Percentiles rank a stretch among this genome's conserved stretches.
These are phyloP conservation scores for Cyclophora punctaria DNA, from an alignment of 2,888 invertebrate species.

Conservation along the genomic window DNA sequence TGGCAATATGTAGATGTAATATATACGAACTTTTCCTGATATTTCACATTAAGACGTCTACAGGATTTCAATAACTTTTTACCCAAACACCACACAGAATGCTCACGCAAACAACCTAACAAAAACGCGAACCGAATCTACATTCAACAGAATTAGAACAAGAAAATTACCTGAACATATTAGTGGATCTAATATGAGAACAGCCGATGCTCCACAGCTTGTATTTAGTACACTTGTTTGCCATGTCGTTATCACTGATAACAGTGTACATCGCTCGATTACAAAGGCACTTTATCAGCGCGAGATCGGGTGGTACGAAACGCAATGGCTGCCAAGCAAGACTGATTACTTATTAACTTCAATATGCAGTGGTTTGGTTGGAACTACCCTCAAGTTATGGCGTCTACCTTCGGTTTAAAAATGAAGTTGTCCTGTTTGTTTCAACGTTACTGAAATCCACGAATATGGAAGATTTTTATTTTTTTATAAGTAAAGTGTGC, in stretches of 20 bases:
- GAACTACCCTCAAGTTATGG: no score
- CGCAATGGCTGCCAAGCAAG: no score
- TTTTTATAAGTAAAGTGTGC: no score
- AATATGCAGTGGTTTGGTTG: no score
- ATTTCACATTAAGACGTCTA: no score
- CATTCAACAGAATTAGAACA: background rate
- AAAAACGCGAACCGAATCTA: conserved; percentile 1
- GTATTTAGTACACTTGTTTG: conserved; percentile 54
- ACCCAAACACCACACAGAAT: background rate
- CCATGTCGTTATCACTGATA: conserved; percentile 63
- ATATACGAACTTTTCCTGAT: no score
- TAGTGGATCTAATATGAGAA: conserved; percentile 35
- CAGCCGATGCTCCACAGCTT: conserved; percentile 40
- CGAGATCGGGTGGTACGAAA: background rate
- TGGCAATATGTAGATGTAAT: no score
- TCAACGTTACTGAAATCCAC: no score
- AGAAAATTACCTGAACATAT: conserved; percentile 33
- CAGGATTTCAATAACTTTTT: background rate
- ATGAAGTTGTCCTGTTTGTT: no score
- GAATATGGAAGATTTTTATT: no score
- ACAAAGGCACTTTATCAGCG: conserved; percentile 50
- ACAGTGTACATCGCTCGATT: conserved; percentile 64
- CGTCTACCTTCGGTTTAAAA: no score
- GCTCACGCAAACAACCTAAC: background rate
- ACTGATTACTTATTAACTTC: no score